These are phyloP conservation scores for Papilio machaon DNA, from an alignment of 1,140 invertebrate species.

Conservation along the genomic window DNA sequence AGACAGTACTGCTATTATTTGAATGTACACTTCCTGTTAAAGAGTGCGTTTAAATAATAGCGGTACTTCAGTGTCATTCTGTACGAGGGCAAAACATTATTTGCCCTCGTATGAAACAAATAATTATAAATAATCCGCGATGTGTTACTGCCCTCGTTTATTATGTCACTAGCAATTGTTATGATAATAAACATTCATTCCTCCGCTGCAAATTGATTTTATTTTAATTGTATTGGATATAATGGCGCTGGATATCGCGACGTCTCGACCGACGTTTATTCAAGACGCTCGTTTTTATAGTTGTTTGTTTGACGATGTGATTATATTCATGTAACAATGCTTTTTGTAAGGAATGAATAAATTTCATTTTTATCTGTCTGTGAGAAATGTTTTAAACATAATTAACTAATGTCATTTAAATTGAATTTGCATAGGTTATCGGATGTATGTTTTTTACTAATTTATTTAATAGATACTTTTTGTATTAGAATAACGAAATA, in stretches of 20 bases:
- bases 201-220: conserved; percentile 70
- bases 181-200: conserved; percentile 71
- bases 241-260: conserved; percentile 50
- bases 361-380: background rate
- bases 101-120: background rate
- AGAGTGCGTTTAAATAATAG: background rate
- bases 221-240: conserved; percentile 67
- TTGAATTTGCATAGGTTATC: conserved; percentile 8
- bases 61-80: background rate
- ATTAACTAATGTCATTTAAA: background rate
- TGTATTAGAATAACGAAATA: background rate
- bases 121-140: conserved; percentile 45
- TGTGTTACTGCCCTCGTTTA: conserved; percentile 73
- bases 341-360: conserved; percentile 5
- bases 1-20: background rate
- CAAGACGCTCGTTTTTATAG: conserved; percentile 51
- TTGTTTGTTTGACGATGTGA: conserved; percentile 52
- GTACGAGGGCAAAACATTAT: background rate
- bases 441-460: background rate
- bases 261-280: conserved; percentile 41
- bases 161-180: conserved; percentile 75
- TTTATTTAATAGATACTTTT: background rate
- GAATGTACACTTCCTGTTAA: background rate
- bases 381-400: background rate
- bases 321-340: background rate